Percentiles rank a stretch among this genome's conserved stretches.
Evolutionary conservation across 2,888 invertebrate genomes (phyloP).

Genomic region (Sinopyrophorus schimmeli): DNA sequence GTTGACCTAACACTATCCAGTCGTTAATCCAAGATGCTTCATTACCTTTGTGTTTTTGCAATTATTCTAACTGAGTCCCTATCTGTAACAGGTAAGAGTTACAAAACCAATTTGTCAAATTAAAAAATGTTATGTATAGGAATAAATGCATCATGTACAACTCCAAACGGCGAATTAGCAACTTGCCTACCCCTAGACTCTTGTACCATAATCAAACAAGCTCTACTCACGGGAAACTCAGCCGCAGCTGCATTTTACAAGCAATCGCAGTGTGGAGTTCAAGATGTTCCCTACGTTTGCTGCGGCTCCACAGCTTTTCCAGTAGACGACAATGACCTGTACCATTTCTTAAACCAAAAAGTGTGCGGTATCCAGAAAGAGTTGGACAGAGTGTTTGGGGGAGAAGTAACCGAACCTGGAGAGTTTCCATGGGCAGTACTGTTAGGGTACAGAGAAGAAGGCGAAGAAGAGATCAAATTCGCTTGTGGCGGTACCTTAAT

Average conservation of each 20-base stretch:
- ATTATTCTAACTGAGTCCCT: too few species aligned
- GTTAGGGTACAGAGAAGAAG: conserved; percentile 48
- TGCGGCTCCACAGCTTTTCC: conserved; percentile 43
- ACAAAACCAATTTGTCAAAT: too few species aligned
- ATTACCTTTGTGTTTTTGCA: too few species aligned
- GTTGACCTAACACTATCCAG: too few species aligned
- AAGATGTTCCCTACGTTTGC: conserved; percentile 57
- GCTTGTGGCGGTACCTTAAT: conserved; percentile 55
- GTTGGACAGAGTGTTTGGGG: conserved; percentile 33
- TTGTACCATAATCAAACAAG: conserved; percentile 50
- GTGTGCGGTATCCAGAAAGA: conserved; percentile 15
- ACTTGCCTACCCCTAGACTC: conserved; percentile 54
- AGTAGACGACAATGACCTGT: neutral
- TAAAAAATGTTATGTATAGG: too few species aligned
- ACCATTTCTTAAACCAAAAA: neutral
- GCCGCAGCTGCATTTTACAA: conserved; percentile 45
- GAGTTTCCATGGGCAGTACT: conserved; percentile 55
- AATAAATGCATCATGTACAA: conserved; percentile 43
- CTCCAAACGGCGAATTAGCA: conserved; percentile 52
- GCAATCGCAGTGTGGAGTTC: conserved; percentile 56
- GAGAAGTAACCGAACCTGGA: conserved; percentile 47
- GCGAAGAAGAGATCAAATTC: conserved; percentile 10
- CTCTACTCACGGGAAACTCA: conserved; percentile 41
- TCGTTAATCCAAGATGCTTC: too few species aligned
- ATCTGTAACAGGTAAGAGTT: too few species aligned